Base-by-base conservation (phyloP, 2,888 invertebrate genomes). In the Kryphioiulus occultus region DNA sequence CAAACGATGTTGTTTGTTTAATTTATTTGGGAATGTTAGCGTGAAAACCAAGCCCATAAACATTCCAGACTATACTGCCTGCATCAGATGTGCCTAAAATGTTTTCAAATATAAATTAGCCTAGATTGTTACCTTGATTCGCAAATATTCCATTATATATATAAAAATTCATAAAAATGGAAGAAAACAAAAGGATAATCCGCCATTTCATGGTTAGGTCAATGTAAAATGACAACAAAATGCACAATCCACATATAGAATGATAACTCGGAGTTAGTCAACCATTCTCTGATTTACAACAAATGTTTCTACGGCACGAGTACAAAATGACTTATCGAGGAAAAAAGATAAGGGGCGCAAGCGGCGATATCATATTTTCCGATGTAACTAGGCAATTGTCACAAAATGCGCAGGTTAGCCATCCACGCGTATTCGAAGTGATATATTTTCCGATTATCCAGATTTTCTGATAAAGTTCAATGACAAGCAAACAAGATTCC, bases 361-460 rank as follows among this genome's bases (percentile, higher is more conserved):
- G 10, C 22, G 22, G 5, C 22, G 59, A 59, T 59, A 59, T 22
- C 59, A 22, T 22, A 59, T 59, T 59, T 59, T 22, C 59, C 5
- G 59, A 59, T 59, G 59, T 59, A 22, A 59, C 59, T 59, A 59
- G 22, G 59, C 59, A 59, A 59, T 59, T 59, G 59, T 59, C 59
- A 59, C 59, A 9, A 59, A 44, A 59, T 22, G 22, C 59, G 59
- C 19, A 59, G 59, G 59, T 59, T 59, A 59, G 22, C 19, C 4
- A 22, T 59, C 59, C 59, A 59, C 59, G 59, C 59, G 22, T 59
- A 22, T 22, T 22, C 53, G 5, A 22, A 7, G 22, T 4, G 4
- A 59, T 53, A 53, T 53, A 19, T 59, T 53, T 59, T 59, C 22
- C 59, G 22, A 12, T 22, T 59, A 59, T 22, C 59, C 7, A 22